Percentiles rank a stretch among this genome's conserved stretches.
Conservation (phyloP, 2,113 vertebrate species). For the Willisornis vidua region DNA sequence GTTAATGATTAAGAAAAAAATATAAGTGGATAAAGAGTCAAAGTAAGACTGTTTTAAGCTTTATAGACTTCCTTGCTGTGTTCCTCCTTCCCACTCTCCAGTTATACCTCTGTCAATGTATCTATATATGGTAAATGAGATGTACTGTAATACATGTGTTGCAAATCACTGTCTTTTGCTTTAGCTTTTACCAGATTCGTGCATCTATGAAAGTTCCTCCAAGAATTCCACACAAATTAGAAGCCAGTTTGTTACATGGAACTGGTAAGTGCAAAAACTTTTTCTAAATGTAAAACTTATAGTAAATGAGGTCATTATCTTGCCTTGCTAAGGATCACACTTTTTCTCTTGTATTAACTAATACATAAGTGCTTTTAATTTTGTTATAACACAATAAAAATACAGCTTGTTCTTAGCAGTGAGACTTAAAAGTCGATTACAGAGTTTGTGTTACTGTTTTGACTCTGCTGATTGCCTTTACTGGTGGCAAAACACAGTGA, state of each 20-base stretch:
- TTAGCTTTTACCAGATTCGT: constrained; percentile 97
- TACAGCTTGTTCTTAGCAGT: not conserved
- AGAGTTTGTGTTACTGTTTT: not conserved
- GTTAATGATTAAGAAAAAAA: not conserved
- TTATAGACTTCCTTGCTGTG: not conserved
- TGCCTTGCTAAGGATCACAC: not conserved
- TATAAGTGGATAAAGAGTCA: not conserved
- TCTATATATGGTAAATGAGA: not conserved
- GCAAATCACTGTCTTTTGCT: constrained; percentile 53
- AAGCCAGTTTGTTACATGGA: constrained; percentile 90
- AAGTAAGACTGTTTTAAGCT: not conserved
- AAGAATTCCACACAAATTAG: constrained; percentile 92
- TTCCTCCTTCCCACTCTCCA: not conserved
- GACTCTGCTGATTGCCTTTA: not conserved
- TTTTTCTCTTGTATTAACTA: not conserved
- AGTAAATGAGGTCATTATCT: not conserved
- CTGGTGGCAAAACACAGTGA: not conserved
- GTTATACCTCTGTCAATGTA: not conserved
- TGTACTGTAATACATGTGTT: not conserved
- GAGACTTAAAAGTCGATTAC: not conserved
- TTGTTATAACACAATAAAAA: not conserved
- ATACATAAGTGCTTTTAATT: not conserved
- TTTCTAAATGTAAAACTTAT: not conserved
- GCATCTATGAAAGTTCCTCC: constrained; percentile 91
- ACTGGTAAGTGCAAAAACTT: constrained; percentile 79